Conservation (phyloP, 2,797 vertebrate species). For the Pempheris klunzingeri region DNA sequence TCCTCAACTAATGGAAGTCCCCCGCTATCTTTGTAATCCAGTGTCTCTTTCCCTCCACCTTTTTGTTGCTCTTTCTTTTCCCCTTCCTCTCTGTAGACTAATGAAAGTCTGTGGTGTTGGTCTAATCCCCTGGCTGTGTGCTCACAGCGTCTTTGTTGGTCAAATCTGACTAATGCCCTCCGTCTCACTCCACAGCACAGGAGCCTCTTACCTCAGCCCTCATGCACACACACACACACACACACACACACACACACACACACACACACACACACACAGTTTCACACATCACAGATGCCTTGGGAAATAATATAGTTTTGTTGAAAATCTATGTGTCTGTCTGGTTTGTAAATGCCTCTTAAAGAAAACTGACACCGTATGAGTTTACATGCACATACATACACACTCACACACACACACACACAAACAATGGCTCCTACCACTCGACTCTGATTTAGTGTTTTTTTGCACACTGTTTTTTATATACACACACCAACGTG, state of each 20-base stretch:
- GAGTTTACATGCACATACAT: not conserved
- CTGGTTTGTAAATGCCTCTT: slow-evolving; percentile 15
- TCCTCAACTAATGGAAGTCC: slow-evolving; percentile 66
- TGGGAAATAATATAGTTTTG: slow-evolving; percentile 38
- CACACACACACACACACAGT: slow-evolving; percentile 11
- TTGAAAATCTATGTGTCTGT: slow-evolving; percentile 19
- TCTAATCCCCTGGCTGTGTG: slow-evolving; percentile 83
- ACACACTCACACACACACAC: not conserved
- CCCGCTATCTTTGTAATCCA: slow-evolving; percentile 72
- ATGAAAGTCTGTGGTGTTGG: slow-evolving; percentile 83
- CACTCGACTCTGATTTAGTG: not conserved
- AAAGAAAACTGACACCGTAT: not conserved
- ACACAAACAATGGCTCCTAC: not conserved
- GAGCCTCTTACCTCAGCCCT: slow-evolving; percentile 74
- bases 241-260: slow-evolving; percentile 27
- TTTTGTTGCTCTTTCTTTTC: slow-evolving; percentile 67
- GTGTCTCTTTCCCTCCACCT: slow-evolving; percentile 69
- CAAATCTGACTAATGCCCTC: slow-evolving; percentile 86
- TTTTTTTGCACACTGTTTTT: not conserved
- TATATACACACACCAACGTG: not conserved
- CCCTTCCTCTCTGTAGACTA: slow-evolving; percentile 79
- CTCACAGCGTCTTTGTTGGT: slow-evolving; percentile 83
- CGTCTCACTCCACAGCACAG: slow-evolving; percentile 77
- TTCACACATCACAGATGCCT: slow-evolving; percentile 29
- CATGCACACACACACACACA: slow-evolving; percentile 35